A percentile compares a stretch with the other conserved stretches of the same genome.
Conservation (phyloP, 1,140 invertebrate species). For the Teleopsis dalmanni region DNA sequence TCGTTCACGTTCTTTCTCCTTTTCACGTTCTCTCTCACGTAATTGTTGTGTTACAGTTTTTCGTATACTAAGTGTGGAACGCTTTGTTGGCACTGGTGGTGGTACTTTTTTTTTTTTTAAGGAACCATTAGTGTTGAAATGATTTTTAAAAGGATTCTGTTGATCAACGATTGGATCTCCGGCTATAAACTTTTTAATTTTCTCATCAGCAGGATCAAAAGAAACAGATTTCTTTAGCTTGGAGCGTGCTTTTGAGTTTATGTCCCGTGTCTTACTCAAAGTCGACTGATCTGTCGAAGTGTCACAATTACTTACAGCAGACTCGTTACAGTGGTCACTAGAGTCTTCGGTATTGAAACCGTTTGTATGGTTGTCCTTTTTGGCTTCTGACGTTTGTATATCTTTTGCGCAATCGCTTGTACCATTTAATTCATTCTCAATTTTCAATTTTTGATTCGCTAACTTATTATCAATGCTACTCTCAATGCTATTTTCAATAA, state of each 20-base stretch:
- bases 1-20: constrained; percentile 20
- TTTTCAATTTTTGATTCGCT: not conserved
- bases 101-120: constrained; percentile 21
- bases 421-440: not conserved
- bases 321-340: not conserved
- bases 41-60: constrained; percentile 35
- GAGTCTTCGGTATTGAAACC: not conserved
- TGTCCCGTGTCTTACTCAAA: not conserved
- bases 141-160: constrained; percentile 35
- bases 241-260: not conserved
- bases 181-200: constrained; percentile 33
- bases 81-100: constrained; percentile 29
- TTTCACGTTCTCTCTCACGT: constrained; percentile 26
- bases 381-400: not conserved
- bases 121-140: constrained; percentile 13
- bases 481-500: constrained; percentile 11
- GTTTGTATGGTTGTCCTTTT: constrained; percentile 2
- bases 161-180: constrained; percentile 40
- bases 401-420: not conserved
- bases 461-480: not conserved
- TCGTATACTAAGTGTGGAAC: constrained; percentile 28
- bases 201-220: constrained; percentile 38
- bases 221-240: constrained; percentile 33
- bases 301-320: constrained; percentile 9
- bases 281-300: constrained; percentile 9